Evolutionary conservation across 2,888 invertebrate species (phyloP), one percentile per base, ranked within the genome.

Genomic region (Plebejus anna): DNA sequence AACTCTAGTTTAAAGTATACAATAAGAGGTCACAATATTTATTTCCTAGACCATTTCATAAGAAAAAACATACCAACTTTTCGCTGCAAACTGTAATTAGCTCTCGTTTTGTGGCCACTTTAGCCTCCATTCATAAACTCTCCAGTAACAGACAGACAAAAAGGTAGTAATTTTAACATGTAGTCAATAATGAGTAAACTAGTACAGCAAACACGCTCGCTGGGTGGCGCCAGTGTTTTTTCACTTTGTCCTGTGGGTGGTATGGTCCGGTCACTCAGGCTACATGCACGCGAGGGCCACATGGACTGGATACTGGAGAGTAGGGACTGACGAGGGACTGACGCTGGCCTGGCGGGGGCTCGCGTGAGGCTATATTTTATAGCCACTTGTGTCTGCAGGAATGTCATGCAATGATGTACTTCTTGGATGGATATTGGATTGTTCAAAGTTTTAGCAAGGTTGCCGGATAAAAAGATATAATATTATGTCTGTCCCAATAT

Each of bases 191-290:
- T 66, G 66, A 66, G 66, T 66, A 32, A 66, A 66, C 32, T 66
- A 66, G 66, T 66, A 36, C 32, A 36, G 47, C 72, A 72, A 72
- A 72, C n/a, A 72, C 11, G 47, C 72, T 42, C 72, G 42, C 16
- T 73, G 73, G 73, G 73, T 73, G 73, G 73, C 73, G 51, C 73
- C 73, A 73, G 4, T 13, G 73, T 51, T 55, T 73, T 55, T 73
- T 73, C 16, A 73, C 16, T 32, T 55, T 73, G 28, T 55, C 6
- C 28, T 7, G 28, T 73, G 47, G 47, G 73, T 51, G 73, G 73
- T 55, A 28, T 51, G 73, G 6, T 22, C 42, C 13, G 47, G 47
- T 55, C 55, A 55, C 13, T 55, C 55, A 55, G 73, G 55, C 22
- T 13, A 13, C 32, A 47, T 28, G 73, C 73, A 51, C 47, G 28